Evolutionary conservation across 2,888 invertebrate species (phyloP), one percentile per base, ranked within the genome.

Genomic region (Linyphia triangularis): DNA sequence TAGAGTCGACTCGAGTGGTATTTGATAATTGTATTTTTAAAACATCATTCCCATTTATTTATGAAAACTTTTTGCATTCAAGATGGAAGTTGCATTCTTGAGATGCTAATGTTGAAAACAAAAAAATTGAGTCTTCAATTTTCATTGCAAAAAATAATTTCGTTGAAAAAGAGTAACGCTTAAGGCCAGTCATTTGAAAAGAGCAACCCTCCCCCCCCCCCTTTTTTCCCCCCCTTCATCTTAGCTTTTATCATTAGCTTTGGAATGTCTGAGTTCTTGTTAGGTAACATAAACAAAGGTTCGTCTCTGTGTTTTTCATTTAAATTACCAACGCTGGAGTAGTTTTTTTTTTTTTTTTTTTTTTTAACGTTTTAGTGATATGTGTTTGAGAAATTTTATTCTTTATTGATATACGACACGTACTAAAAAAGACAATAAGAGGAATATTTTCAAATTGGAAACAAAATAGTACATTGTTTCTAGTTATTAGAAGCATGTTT

Each of bases 211-310:
- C n/a, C n/a, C n/a, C n/a, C n/a, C n/a, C n/a, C n/a, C n/a, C n/a
- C n/a, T n/a, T 57, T 73, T 73, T 73, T 73, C 28, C n/a, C n/a
- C n/a, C n/a, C n/a, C n/a, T n/a, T n/a, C n/a, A n/a, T n/a, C 30
- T 73, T 73, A 59, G 57, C 28, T 63, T 63, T 37, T 77, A 22
- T 77, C 77, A 37, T 77, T 77, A 77, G 77, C 30, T 61, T 63
- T 37, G 40, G 40, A 77, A 63, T 77, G 61, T 40, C 26, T 37
- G 26, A 73, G 57, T 73, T 70, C 40, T 43, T 43, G 16, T 43
- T 70, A 43, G 7, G 26, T 40, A 51, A 28, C 28, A 51, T 51
- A 51, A 51, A 51, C 51, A 51, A 13, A 51, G 51, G n/a, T 51
- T 51, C n/a, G n/a, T 51, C n/a, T 51, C n/a, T n/a, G 51, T n/a